Conservation (phyloP, 37 sponge, comb jelly and placozoan genomes). For the Amphimedon queenslandica region DNA sequence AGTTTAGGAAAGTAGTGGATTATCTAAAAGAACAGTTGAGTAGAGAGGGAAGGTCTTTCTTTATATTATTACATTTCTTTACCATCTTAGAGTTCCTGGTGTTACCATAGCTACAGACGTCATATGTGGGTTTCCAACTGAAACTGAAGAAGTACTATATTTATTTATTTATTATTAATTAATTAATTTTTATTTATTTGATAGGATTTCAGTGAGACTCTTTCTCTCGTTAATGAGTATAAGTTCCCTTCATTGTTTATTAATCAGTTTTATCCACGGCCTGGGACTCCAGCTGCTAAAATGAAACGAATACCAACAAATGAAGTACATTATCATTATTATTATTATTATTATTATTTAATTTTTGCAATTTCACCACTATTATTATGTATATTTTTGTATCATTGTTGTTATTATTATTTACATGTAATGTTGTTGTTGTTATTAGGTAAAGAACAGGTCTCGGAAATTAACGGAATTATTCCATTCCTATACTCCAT, state of each 20-base stretch:
- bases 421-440: neutral
- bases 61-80: neutral
- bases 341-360: neutral
- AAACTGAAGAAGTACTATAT: conserved; percentile 64
- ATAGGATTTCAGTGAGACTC: conserved; percentile 77
- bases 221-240: conserved; percentile 68
- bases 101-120: conserved; percentile 98
- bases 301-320: conserved; percentile 92
- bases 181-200: neutral
- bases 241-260: conserved; percentile 95
- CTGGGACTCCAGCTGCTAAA: conserved; percentile 94
- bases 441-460: conserved; percentile 55
- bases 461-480: conserved; percentile 40
- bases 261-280: conserved; percentile 99
- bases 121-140: conserved; percentile 98
- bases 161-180: neutral
- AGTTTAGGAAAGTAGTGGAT: conserved; percentile 81
- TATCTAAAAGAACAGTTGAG: conserved; percentile 67
- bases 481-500: conserved; percentile 85
- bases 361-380: neutral
- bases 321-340: conserved; percentile 33
- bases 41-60: neutral
- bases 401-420: neutral
- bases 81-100: conserved; percentile 78
- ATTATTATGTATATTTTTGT: neutral